Percentiles rank a stretch among this genome's conserved stretches.
Conservation (phyloP, 2,797 vertebrate species). For the Hydrophis major region DNA sequence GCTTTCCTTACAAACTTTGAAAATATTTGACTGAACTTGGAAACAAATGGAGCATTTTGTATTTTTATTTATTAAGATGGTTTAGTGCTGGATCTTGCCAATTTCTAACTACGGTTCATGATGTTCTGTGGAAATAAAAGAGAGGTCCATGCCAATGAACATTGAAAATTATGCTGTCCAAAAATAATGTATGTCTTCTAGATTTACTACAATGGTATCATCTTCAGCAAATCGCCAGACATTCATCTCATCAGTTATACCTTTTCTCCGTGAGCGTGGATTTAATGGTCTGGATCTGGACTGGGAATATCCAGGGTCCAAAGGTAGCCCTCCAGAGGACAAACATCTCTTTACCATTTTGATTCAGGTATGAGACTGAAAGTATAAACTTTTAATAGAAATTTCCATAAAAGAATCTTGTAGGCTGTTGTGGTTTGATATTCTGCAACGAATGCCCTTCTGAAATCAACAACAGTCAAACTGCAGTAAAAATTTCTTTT, state of each 20-base stretch:
- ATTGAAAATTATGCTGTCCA: background rate
- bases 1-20: background rate
- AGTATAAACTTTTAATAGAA: background rate
- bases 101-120: background rate
- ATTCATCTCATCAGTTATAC: conserved; percentile 77
- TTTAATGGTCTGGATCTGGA: conserved; percentile 82
- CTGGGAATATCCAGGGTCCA: conserved; percentile 79
- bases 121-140: background rate
- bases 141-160: background rate
- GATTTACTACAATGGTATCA: conserved; percentile 78
- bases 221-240: conserved; percentile 70
- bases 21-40: background rate
- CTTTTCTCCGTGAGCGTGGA: conserved; percentile 73
- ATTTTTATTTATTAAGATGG: background rate
- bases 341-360: conserved; percentile 76
- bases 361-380: conserved; percentile 63
- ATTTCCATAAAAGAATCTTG: background rate
- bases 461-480: background rate
- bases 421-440: background rate
- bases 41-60: background rate
- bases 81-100: background rate
- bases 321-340: conserved; percentile 74
- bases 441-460: background rate
- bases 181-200: conserved; percentile 32
- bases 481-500: background rate